Evolutionary conservation across 2,113 vertebrate genomes (phyloP), one percentile per base, ranked within the genome.

Genomic region (Pteronura brasiliensis): DNA sequence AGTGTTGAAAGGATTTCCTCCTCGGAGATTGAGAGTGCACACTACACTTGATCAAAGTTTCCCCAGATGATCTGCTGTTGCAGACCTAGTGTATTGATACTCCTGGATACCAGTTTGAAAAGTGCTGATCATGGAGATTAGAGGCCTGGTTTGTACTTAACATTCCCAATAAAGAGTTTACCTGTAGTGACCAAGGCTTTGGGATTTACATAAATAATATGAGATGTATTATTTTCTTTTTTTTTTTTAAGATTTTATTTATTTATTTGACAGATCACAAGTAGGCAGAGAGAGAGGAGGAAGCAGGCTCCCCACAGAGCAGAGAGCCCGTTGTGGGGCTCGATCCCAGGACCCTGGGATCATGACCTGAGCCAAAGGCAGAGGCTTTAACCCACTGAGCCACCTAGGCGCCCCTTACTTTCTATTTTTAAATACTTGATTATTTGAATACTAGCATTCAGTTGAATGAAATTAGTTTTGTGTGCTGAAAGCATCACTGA

Each of bases 21-120:
- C n/a, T 36, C 29, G 72, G 47, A 14, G 11, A 18, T 85, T 82
- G 55, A 23, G 65, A 63, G 59, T 39, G 34, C 31, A 17, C 21
- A 29, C 20, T 77, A 14, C 47, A 52, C 86, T 59, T 9, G 23
- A 29, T 42, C 27, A n/a, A n/a, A 11, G 49, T 39, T 85, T 76
- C n/a, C 44, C 67, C 52, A 52, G 57, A 49, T 57, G 57, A 80
- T 49, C 0, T 36, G 93, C 8, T 6, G 9, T 44, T 25, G 13
- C 17, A 9, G 0, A 4, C 2, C 11, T 27, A 7, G 11, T 17
- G 3, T 25, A 11, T 44, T 20, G 61, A 11, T 21, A 18, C 6
- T 85, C 57, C 76, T 49, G 17, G 34, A 25, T 77, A 6, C 57
- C 47, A 18, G 80, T 65, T 72, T 67, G 89, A 27, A 77, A 95